Evolutionary conservation across 2,888 invertebrate species (phyloP), one percentile per base, ranked within the genome.

Genomic region (Clistopyga incitator): DNA sequence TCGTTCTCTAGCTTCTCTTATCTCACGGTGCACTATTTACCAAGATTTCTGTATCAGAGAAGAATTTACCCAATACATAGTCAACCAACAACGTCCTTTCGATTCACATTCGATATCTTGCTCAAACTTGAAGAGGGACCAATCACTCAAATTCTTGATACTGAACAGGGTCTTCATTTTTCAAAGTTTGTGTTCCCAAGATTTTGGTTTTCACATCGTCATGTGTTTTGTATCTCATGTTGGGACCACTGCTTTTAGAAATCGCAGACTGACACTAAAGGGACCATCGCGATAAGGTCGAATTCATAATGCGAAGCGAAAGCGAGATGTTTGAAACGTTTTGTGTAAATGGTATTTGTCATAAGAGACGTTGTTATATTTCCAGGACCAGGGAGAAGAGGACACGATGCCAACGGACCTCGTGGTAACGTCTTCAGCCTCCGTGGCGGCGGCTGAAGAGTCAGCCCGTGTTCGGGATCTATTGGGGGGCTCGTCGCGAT

Each of bases 321-420:
- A 4, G 6, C 1, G 6, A 18, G 18, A 18, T 2, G n/a, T n/a
- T 50, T 6, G 50, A 50, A n/a, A 15, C 15, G 4, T 6, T 25
- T 23, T 6, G 4, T 3, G 23, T 13, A 11, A 50, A 50, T 68
- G 0, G 20, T 18, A n/a, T 15, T 20, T 3, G 20, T 45, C 13
- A 34, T 15, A 10, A 6, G 25, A n/a, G 6, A 3, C 3, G 6
- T 20, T 42, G n/a, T 61, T 42, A 6, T 61, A 47, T 65, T 59
- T 67, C 13, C 50, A 82, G 82, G 79, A 59, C 6, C 25, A 67
- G n/a, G 8, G 15, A 59, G 42, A 29, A 52, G 72, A 71, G 15
- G 64, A 54, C 34, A 70, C 42, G 67, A 93, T 93, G 93, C 93
- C 93, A 88, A 93, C 93, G 82, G 93, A 93, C 86, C 89, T 93